phyloP scores from a whole-genome alignment of 2,888 invertebrate species.

The Trachelus iudaicus region DNA sequence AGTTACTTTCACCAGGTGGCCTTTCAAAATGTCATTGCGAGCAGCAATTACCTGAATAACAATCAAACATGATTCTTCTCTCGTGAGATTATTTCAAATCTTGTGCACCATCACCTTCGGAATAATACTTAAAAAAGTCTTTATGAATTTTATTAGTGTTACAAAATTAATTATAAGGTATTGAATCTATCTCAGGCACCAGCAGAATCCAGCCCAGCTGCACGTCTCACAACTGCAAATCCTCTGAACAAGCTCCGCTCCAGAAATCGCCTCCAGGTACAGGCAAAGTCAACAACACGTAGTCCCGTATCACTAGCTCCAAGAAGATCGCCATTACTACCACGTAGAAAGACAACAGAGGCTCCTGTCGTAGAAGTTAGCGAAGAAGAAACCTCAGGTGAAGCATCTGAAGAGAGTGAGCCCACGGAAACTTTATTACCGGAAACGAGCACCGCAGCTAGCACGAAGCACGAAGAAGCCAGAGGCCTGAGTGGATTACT shows the following conservation, averaged over 20 bases:
- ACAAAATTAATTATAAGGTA: background rate
- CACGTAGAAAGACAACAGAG: conserved; percentile 58
- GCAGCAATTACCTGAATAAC: conserved; percentile 1
- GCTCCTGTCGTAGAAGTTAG: conserved; percentile 39
- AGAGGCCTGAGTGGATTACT: conserved; percentile 70
- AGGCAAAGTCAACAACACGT: conserved; percentile 59
- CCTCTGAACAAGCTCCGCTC: conserved; percentile 64
- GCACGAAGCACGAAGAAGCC: conserved; percentile 57
- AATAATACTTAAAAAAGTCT: background rate
- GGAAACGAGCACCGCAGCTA: conserved; percentile 52
- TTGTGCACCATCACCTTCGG: background rate
- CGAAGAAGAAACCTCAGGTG: conserved; percentile 38
- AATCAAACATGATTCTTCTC: background rate
- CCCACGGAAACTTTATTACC: conserved; percentile 29
- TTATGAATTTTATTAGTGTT: background rate
- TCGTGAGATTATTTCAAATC: background rate
- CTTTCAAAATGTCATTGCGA: conserved; percentile 58
- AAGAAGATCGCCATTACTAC: conserved; percentile 56
- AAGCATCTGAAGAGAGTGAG: conserved; percentile 3
- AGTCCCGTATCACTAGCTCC: conserved; percentile 46
- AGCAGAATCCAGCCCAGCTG: conserved; percentile 53
- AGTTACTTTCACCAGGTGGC: conserved; percentile 57
- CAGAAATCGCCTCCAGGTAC: conserved; percentile 63
- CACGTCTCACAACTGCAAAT: conserved; percentile 53
- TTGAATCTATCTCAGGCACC: conserved; percentile 46